Base-by-base conservation (phyloP, 2,797 vertebrate species). In the Avahi laniger region DNA sequence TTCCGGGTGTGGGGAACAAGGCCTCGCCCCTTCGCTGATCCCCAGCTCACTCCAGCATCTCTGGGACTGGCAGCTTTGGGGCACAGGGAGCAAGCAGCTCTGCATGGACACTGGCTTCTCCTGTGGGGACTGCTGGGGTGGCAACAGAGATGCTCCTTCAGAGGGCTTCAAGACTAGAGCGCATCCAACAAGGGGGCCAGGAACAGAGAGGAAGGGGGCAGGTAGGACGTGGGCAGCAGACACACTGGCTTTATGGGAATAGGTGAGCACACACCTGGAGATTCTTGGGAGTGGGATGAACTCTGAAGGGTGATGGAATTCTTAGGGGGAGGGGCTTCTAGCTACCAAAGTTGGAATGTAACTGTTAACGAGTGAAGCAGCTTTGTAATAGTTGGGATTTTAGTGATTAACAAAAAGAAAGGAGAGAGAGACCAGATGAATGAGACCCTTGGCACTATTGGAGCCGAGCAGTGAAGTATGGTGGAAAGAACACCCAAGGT, bases 151-250 rank as follows among this genome's bases (percentile, higher is more conserved):
- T 24, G 33, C 7, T 43, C 43, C 43, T 28, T 75, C 46, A 46
- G 46, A 10, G 26, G 52, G 33, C 8, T 52, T 26, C 15, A 35
- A 15, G 33, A 13, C 30, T 7, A 8, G 33, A 80, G 8, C 79
- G 1, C 18, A 57, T 38, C 33, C n/a, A 76, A 20, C 17, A 73
- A 26, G 13, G 1, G 35, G 3, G 3, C 38, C 17, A 33, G 76
- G 46, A 26, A 17, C 28, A 20, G 46, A 72, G 28, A 78, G 41
- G 24, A 69, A 70, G 2, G 12, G 20, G 5, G 1, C 57, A 61
- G 35, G 13, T 2, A 11, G 1, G 6, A 15, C 0, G 0, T 41
- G 8, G 2, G 7, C 4, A 26, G 46, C 83, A 78, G 50, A 38
- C 0, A 54, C 46, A 30, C 26, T 41, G 35, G n/a, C 24, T 57